A percentile compares a stretch with the other conserved stretches of the same genome.
These are phyloP conservation scores for Eulemur macaco DNA, from an alignment of 2,113 vertebrate species.

Conservation along the genomic window DNA sequence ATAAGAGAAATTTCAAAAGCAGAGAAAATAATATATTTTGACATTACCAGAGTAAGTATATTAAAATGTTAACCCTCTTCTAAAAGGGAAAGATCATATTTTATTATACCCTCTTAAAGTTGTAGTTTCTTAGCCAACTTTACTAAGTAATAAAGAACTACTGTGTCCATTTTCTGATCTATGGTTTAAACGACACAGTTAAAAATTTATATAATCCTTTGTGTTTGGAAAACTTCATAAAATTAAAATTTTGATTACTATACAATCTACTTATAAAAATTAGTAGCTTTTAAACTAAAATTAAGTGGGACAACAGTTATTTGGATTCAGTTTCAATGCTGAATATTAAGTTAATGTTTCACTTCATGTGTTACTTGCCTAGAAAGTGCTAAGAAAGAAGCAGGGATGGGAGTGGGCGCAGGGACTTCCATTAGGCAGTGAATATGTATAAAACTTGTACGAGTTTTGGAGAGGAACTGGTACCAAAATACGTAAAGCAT, in stretches of 20 bases:
- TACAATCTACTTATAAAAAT: background rate
- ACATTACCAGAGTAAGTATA: background rate
- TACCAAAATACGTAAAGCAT: constrained; percentile 32
- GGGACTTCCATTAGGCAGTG: background rate
- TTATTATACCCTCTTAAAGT: background rate
- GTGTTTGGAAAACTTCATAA: background rate
- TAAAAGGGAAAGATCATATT: background rate
- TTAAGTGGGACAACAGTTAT: background rate
- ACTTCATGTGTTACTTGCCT: background rate
- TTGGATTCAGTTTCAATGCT: background rate
- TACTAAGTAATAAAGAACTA: background rate
- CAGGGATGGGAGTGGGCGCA: too few species aligned
- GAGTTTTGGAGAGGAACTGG: background rate
- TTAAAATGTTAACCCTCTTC: constrained; percentile 41
- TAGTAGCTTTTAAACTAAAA: background rate
- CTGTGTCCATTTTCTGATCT: background rate
- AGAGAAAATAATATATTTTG: constrained; percentile 17
- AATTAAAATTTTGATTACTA: background rate
- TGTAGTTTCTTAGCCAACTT: background rate
- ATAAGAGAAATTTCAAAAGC: constrained; percentile 1
- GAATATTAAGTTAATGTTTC: background rate
- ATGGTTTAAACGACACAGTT: background rate
- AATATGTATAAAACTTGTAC: background rate
- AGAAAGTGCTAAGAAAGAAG: background rate
- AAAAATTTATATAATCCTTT: background rate